Base-by-base conservation (phyloP, 1,140 invertebrate species). In the Magallana gigas region DNA sequence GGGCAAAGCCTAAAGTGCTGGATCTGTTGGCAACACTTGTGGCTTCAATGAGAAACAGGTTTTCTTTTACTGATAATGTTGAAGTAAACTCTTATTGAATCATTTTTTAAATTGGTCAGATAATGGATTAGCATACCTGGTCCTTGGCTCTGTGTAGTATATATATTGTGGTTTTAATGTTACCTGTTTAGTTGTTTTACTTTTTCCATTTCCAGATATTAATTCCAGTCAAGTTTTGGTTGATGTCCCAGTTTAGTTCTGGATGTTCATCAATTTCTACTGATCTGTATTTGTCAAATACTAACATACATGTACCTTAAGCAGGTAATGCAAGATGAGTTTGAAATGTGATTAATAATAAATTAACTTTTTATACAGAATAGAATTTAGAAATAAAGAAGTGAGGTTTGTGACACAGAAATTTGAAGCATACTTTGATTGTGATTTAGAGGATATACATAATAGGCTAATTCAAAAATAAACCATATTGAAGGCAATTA, bases 201-300 rank as follows among this genome's bases (percentile, higher is more conserved):
- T n/a, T n/a, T n/a, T n/a, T n/a, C n/a, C n/a, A n/a, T n/a, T 62
- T 11, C n/a, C 8, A 62, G 60, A 62, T 62, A 14, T 14, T 62
- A 12, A 62, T 62, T 14, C 60, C 60, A n/a, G n/a, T n/a, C n/a
- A n/a, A n/a, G n/a, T n/a, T n/a, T n/a, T n/a, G n/a, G n/a, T n/a
- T n/a, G n/a, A n/a, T n/a, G n/a, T n/a, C n/a, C n/a, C n/a, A 62
- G 60, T 62, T 62, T 62, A 62, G 60, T 62, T 62, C 14, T 62
- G 60, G 60, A 16, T 62, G 59, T 60, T 60, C 16, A 36, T 36
- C 9, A 12, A 16, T 60, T 60, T 12, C 14, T 12, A 60, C 58
- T 60, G 58, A 60, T 60, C 14, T 2, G 14, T 60, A 60, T 60
- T 36, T 36, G 14, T 14, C 60, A 62, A 62, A 62, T 62, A 62